phyloP scores from a whole-genome alignment of 2,113 vertebrate species.

The Alouatta palliata region DNA sequence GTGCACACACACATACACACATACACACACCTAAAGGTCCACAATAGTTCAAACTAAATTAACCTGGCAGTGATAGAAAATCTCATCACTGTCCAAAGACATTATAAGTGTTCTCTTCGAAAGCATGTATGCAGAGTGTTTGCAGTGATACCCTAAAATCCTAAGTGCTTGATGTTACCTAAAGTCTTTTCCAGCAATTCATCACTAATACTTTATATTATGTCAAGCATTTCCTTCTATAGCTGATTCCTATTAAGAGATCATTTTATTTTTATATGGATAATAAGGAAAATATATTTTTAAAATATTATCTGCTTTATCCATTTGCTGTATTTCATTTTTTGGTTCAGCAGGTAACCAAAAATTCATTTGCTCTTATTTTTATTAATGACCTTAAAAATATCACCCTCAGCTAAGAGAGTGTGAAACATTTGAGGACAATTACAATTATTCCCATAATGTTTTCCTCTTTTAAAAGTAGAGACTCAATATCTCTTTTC shows the following conservation, averaged over 20 bases:
- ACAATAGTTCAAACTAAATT: not conserved
- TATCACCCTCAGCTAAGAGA: not conserved
- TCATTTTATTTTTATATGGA: not conserved
- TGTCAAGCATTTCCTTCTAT: not conserved
- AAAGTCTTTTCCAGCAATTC: not conserved
- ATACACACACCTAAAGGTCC: not conserved
- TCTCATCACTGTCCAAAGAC: not conserved
- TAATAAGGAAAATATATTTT: not conserved
- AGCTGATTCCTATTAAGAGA: not conserved
- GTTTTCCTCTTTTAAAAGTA: not conserved
- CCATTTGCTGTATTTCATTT: not conserved
- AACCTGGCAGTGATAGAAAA: not conserved
- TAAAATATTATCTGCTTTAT: not conserved
- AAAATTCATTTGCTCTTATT: not conserved
- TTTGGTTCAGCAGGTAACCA: not conserved
- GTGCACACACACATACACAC: not conserved
- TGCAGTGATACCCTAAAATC: not conserved
- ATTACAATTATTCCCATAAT: not conserved
- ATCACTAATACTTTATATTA: not conserved
- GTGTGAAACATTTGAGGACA: not conserved
- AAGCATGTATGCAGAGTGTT: not conserved
- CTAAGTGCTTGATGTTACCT: not conserved
- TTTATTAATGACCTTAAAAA: not conserved
- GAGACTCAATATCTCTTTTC: not conserved
- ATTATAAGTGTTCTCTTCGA: not conserved